Conservation (phyloP, 2,797 vertebrate species). For the Sternarchorhynchus goeldii region DNA sequence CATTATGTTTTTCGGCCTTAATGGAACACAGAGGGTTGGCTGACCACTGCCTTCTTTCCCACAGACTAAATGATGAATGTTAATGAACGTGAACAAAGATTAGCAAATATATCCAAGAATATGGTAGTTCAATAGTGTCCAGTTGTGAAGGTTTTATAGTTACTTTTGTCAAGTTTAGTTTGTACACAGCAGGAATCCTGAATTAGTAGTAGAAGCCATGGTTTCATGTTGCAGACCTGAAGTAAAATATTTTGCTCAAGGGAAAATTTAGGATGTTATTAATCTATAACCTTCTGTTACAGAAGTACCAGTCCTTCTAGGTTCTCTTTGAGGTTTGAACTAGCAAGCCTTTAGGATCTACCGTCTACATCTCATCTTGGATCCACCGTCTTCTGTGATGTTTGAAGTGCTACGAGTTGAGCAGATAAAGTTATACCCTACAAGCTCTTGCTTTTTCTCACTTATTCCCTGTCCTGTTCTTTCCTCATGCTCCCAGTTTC, state of each 20-base stretch:
- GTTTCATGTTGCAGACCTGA: too few species aligned
- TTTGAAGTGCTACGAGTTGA: too few species aligned
- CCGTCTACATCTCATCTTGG: too few species aligned
- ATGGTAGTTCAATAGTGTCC: background rate
- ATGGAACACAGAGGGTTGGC: slow-evolving; percentile 8
- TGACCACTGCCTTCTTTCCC: background rate
- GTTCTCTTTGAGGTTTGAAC: too few species aligned
- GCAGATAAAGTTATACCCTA: too few species aligned
- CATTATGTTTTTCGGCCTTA: slow-evolving; percentile 23
- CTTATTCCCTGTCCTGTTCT: background rate
- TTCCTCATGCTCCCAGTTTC: background rate
- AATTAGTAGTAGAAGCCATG: background rate
- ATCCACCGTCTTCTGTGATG: too few species aligned
- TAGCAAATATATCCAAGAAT: background rate
- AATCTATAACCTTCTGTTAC: too few species aligned
- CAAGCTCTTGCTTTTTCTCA: background rate
- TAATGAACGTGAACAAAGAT: background rate
- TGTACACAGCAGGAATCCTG: background rate
- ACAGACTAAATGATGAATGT: slow-evolving; percentile 7
- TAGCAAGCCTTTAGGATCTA: too few species aligned
- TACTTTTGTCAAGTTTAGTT: too few species aligned
- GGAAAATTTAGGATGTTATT: too few species aligned
- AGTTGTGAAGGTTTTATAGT: background rate
- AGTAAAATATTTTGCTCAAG: too few species aligned
- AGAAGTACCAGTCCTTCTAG: too few species aligned